Conservation (phyloP, 1,140 invertebrate genomes). For the Lethocerus indicus region DNA sequence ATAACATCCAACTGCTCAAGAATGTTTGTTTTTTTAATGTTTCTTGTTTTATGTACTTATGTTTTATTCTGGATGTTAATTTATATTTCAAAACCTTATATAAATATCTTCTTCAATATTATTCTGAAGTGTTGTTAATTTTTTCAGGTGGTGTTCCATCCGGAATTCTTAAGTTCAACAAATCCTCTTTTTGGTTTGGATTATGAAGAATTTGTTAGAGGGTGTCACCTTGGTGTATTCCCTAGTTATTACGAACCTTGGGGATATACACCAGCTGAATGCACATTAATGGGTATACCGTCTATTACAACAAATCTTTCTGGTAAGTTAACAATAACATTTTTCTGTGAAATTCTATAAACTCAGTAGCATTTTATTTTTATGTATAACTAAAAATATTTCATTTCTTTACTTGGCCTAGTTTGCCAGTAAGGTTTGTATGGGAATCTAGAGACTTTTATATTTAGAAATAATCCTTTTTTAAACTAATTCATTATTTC, state of each 20-base stretch:
- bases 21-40: too few species aligned
- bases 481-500: not conserved
- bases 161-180: conserved; percentile 94
- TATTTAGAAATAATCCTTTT: not conserved
- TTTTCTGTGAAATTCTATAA: not conserved
- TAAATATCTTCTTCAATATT: not conserved
- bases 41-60: too few species aligned
- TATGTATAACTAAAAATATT: not conserved
- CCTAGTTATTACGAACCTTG: conserved; percentile 99
- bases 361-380: not conserved
- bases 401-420: too few species aligned
- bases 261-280: conserved; percentile 99
- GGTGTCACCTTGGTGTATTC: conserved; percentile 97
- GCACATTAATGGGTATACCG: conserved; percentile 98
- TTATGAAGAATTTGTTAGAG: conserved; percentile 98
- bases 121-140: not conserved
- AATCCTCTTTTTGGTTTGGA: conserved; percentile 96
- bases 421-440: not conserved
- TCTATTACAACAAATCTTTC: conserved; percentile 95
- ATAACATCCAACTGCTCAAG: too few species aligned
- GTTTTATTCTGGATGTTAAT: too few species aligned
- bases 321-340: conserved; percentile 37
- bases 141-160: conserved; percentile 87
- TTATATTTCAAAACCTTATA: too few species aligned
- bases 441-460: not conserved